Evolutionary conservation across 2,113 vertebrate genomes (phyloP), one percentile per base, ranked within the genome.

Genomic region (Engystomops pustulosus): DNA sequence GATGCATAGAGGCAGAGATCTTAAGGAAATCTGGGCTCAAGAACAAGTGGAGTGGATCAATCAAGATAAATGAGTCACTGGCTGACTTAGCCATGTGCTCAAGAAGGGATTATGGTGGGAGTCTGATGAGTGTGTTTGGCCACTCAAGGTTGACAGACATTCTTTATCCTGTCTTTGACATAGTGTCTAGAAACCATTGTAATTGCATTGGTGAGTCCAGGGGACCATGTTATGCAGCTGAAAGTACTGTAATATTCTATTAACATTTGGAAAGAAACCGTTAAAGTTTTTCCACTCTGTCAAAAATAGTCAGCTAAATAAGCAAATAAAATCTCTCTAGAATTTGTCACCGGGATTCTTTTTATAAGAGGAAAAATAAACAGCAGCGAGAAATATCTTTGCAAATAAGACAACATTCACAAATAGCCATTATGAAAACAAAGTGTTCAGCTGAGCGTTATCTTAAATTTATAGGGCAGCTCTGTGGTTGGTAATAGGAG

Each of bases 371-470:
- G 36, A 58, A 74, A 6, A 74, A 72, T 62, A 74, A 62, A 70
- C 47, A 20, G 62, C 47, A 32, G 62, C 1, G 34, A 79, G 49
- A 79, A 79, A 79, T 79, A 85, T 77, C 68, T 58, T 67, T 68
- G 60, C 74, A 1, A 36, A 45, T 47, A 79, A 70, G 49, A 70
- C 17, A 62, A 38, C 83, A 45, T 79, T 85, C 74, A 68, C 75
- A 58, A 79, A 79, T 79, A 79, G 75, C 83, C 49, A 85, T 85
- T 85, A 85, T 79, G 83, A 79, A 85, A 79, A 85, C 83, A 85
- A 85, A 85, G 65, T 79, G 83, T 85, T 78, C 45, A 85, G 65
- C 75, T 79, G 60, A 85, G 75, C 75, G 49, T 85, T 79, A 79
- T 85, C 83, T 85, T 85, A 79, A 85, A 85, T 85, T 85, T 85